These are phyloP conservation scores for Chrysaora quinquecirrha DNA, from an alignment of 30 jellyfish, hydroid and myxozoan species.

Conservation along the genomic window DNA sequence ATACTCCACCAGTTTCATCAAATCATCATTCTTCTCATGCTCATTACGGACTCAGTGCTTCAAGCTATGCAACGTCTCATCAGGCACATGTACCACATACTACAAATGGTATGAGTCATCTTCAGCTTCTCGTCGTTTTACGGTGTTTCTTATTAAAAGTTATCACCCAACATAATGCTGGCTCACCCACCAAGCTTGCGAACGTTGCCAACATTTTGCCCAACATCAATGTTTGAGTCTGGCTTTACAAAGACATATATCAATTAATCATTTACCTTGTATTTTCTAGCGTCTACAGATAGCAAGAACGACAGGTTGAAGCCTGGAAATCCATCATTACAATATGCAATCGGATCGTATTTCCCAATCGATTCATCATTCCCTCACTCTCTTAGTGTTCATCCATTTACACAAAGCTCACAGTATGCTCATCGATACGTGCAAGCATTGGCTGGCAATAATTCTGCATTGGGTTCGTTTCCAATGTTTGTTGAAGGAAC, in stretches of 20 bases:
- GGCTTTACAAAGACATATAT: too few relatives aligned
- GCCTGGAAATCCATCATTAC: slow-evolving; percentile 70
- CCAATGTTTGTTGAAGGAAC: slow-evolving; percentile 77
- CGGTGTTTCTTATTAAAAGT: too few relatives aligned
- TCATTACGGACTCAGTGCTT: slow-evolving; percentile 29
- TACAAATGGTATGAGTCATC: slow-evolving; percentile 35
- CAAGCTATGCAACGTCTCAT: slow-evolving; percentile 40
- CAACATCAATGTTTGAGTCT: too few relatives aligned
- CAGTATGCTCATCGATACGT: slow-evolving; percentile 53
- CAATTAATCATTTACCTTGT: too few relatives aligned
- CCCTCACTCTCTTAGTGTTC: slow-evolving; percentile 53
- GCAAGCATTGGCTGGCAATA: slow-evolving; percentile 55
- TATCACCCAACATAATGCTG: too few relatives aligned
- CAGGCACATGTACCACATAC: slow-evolving; percentile 37
- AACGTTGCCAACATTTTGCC: too few relatives aligned
- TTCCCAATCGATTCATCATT: slow-evolving; percentile 55
- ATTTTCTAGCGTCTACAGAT: slow-evolving; percentile 18
- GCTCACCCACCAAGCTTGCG: too few relatives aligned
- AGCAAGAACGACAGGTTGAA: slow-evolving; percentile 53
- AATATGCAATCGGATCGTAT: slow-evolving; percentile 50
- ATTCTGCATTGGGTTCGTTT: slow-evolving; percentile 40
- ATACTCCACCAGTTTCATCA: slow-evolving; percentile 39
- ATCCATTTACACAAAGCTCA: slow-evolving; percentile 29
- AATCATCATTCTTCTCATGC: slow-evolving; percentile 50
- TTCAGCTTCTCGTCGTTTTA: too few relatives aligned